phyloP scores from a whole-genome alignment of 2,113 vertebrate genomes.

The Malaclemys terrapin region DNA sequence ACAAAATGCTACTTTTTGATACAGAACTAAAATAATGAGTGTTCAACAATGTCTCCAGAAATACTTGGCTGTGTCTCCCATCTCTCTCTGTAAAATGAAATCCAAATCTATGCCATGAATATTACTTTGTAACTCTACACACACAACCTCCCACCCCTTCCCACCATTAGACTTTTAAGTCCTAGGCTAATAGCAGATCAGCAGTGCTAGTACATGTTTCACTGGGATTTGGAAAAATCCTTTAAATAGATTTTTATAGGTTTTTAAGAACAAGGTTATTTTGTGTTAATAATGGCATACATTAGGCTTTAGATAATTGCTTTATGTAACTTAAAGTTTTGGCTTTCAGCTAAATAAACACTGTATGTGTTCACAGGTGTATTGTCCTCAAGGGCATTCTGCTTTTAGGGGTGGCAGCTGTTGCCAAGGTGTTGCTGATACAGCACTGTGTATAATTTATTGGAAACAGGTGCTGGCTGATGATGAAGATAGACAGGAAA shows the following conservation, averaged over 20 bases:
- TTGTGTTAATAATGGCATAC: conserved; percentile 84
- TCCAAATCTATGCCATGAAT: conserved; percentile 53
- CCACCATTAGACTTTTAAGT: conserved; percentile 60
- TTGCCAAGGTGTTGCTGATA: conserved; percentile 86
- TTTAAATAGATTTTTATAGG: conserved; percentile 83
- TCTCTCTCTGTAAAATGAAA: conserved; percentile 29
- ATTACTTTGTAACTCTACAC: conserved; percentile 48
- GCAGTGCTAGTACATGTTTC: conserved; percentile 62
- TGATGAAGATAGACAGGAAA: conserved; percentile 86
- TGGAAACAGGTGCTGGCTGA: conserved; percentile 84
- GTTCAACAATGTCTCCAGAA: conserved; percentile 45
- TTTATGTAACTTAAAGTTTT: conserved; percentile 83
- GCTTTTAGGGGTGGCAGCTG: conserved; percentile 80
- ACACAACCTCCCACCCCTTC: conserved; percentile 44
- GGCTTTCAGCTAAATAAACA: conserved; percentile 85
- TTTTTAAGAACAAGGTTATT: conserved; percentile 84
- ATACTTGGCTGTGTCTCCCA: conserved; percentile 44
- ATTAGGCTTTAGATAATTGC: conserved; percentile 84
- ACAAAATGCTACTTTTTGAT: conserved; percentile 62
- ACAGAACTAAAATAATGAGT: conserved; percentile 38
- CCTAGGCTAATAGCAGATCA: conserved; percentile 59
- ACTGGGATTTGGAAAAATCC: conserved; percentile 78
- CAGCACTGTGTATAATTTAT: conserved; percentile 82
- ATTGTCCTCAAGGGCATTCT: conserved; percentile 84
- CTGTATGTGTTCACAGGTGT: conserved; percentile 86